Evolutionary conservation across 2,888 invertebrate genomes (phyloP), one percentile per base, ranked within the genome.

Genomic region (Ophraella communa): DNA sequence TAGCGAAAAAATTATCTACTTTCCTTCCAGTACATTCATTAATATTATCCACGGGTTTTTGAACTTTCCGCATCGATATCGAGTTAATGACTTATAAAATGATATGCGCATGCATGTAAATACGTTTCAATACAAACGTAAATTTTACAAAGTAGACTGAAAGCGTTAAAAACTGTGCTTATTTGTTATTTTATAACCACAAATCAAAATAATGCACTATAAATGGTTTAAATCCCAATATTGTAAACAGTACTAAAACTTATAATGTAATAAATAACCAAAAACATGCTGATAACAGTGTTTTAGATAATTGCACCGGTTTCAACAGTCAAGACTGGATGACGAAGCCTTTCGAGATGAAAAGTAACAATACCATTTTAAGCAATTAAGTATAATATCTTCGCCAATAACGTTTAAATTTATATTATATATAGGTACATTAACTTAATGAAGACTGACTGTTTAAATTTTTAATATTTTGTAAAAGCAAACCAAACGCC

Each of bases 1-100:
- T 14, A 39, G 39, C 39, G 39, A 39, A 39, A 4, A 3, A 39
- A 30, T 30, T 30, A 42, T 42, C 42, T 14, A 20, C 33, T 18
- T 8, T 3, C 7, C 17, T 33, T 14, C 33, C 33, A 53, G 10
- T n/a, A n/a, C n/a, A n/a, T n/a, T n/a, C 3, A 21, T 45, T 56
- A 45, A 4, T 39, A n/a, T 59, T 59, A 23, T 51, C 35, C 23
- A 21, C 30, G 52, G 52, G 52, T 27, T 60, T 60, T 60, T 52
- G 44, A 60, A 52, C 53, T 60, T 20, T 17, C 17, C 52, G 20
- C 27, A 53, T 60, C 60, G 27, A 53, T 60, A 20, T 30, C 30
- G 27, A 49, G 60, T 60, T 60, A 60, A 52, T 60, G 51, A 53
- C 52, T 60, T 52, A 52, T 52, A 44, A 60, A 60, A 45, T 60